A percentile compares a stretch with the other conserved stretches of the same genome.
Evolutionary conservation across 2,888 invertebrate species (phyloP).

Genomic region (Leuctra nigra): DNA sequence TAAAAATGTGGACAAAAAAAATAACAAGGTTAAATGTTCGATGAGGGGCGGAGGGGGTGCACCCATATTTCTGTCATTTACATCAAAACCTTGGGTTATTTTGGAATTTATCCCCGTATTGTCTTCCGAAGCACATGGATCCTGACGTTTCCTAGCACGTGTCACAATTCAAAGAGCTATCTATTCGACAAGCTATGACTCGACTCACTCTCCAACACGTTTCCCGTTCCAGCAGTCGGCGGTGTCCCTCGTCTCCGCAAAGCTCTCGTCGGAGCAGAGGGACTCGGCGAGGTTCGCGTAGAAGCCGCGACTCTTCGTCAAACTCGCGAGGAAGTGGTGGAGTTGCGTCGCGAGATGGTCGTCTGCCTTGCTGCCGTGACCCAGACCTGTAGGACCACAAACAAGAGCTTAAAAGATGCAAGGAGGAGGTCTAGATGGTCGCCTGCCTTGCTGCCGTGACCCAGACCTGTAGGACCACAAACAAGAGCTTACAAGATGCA

Average conservation of each 20-base stretch:
- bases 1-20: too few relatives aligned
- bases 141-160: too few relatives aligned
- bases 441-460: constrained; percentile 28
- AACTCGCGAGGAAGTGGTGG: constrained; percentile 40
- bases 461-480: constrained; percentile 31
- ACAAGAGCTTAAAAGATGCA: too few relatives aligned
- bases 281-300: constrained; percentile 76
- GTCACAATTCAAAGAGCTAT: too few relatives aligned
- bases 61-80: too few relatives aligned
- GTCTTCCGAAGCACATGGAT: too few relatives aligned
- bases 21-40: too few relatives aligned
- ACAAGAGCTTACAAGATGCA: too few relatives aligned
- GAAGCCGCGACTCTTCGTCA: constrained; percentile 63
- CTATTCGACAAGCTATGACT: too few relatives aligned
- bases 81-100: too few relatives aligned
- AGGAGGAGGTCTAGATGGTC: constrained; percentile 25
- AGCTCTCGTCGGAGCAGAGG: constrained; percentile 66
- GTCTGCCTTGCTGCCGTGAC: constrained; percentile 28
- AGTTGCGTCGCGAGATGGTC: constrained; percentile 30
- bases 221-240: constrained; percentile 79
- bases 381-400: constrained; percentile 31
- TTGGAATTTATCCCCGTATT: too few relatives aligned
- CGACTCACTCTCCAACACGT: constrained; percentile 69
- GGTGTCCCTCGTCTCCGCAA: constrained; percentile 57
- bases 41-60: too few relatives aligned